Percentiles rank a stretch among this genome's conserved stretches.
Evolutionary conservation across 1,140 invertebrate genomes (phyloP).

Genomic region (Amyelois transitella): DNA sequence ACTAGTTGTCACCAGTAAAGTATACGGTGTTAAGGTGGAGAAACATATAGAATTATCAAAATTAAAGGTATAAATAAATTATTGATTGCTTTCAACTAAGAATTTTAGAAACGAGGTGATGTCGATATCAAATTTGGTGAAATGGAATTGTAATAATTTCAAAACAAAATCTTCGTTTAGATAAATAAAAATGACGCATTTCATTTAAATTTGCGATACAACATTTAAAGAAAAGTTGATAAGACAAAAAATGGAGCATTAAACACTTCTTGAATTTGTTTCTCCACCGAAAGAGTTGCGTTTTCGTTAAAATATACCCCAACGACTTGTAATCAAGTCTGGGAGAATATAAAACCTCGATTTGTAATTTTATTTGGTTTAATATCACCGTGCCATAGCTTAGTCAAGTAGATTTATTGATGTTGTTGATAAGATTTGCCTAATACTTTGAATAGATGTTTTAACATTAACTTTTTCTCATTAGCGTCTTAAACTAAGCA

Average conservation of each 20-base stretch:
- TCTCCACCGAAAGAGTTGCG: not conserved
- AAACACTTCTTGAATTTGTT: too few relatives aligned
- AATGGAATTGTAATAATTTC: too few relatives aligned
- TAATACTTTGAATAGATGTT: not conserved
- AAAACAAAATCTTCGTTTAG: too few relatives aligned
- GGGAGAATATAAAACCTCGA: not conserved
- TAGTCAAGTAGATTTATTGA: not conserved
- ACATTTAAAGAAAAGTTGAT: too few relatives aligned
- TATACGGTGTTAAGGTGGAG: not conserved
- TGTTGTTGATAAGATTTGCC: not conserved
- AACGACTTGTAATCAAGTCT: not conserved
- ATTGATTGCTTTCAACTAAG: too few relatives aligned
- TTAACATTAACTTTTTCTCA: not conserved
- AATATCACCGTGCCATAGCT: not conserved
- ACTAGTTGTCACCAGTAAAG: conserved; percentile 4
- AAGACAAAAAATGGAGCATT: too few relatives aligned
- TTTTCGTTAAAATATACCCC: not conserved
- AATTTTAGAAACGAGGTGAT: too few relatives aligned
- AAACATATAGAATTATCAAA: not conserved
- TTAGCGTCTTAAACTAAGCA: not conserved
- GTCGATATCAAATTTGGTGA: too few relatives aligned
- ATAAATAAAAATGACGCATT: too few relatives aligned
- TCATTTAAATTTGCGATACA: too few relatives aligned
- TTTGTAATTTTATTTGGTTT: conserved; percentile 2
- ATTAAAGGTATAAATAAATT: too few relatives aligned